phyloP scores from a whole-genome alignment of 2,888 invertebrate genomes.

The Eupeodes latifasciatus region DNA sequence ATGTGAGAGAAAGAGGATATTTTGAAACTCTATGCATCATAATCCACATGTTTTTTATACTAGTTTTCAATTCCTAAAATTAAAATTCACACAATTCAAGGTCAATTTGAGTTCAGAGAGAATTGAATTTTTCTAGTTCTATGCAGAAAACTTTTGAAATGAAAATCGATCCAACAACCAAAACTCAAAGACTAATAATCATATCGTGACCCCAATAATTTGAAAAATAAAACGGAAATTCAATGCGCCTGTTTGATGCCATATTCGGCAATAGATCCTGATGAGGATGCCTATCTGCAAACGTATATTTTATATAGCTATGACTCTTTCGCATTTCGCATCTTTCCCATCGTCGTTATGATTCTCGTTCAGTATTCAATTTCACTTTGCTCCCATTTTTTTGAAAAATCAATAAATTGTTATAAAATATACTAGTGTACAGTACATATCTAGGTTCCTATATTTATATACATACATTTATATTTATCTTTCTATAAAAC shows the following conservation, averaged over 20 bases:
- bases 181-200: slow-evolving; percentile 46
- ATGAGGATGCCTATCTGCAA: background rate
- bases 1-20: too few species aligned
- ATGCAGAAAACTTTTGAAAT: background rate
- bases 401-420: slow-evolving; percentile 53
- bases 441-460: background rate
- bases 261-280: slow-evolving; percentile 48
- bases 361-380: slow-evolving; percentile 47
- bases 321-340: background rate
- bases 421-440: slow-evolving; percentile 19
- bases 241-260: slow-evolving; percentile 41
- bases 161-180: slow-evolving; percentile 33
- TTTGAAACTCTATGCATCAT: too few species aligned
- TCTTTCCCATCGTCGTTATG: slow-evolving; percentile 6
- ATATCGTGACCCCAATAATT: slow-evolving; percentile 50
- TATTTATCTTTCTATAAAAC: background rate
- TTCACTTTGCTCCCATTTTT: slow-evolving; percentile 44
- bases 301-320: background rate
- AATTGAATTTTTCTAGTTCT: too few species aligned
- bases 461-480: background rate
- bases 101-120: too few species aligned
- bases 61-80: too few species aligned
- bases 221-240: slow-evolving; percentile 34
- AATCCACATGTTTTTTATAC: too few species aligned
- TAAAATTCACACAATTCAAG: too few species aligned